Conservation (phyloP, 2,113 vertebrate species). For the Thryonomys swinderianus region DNA sequence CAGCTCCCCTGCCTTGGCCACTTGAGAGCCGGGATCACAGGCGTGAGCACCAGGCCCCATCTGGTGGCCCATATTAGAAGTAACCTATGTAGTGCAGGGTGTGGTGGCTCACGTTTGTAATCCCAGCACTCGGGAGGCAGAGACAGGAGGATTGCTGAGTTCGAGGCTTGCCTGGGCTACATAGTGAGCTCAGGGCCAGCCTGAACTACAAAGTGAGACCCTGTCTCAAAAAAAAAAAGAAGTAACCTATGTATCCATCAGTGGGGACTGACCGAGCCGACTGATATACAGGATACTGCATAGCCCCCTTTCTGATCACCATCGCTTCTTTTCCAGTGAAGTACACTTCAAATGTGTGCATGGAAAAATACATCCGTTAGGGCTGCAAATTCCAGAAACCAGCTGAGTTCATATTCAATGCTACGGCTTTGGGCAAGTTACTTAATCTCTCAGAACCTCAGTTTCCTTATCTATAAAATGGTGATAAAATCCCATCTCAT, state of each 20-base stretch:
- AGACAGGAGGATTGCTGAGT: too few species aligned
- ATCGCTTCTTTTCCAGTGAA: neutral
- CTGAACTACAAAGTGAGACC: too few species aligned
- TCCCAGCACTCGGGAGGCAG: too few species aligned
- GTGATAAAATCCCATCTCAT: neutral
- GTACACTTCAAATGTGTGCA: neutral
- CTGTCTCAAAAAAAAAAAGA: too few species aligned
- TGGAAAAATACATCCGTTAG: neutral
- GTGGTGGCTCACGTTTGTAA: too few species aligned
- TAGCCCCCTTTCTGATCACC: neutral
- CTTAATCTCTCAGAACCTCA: neutral
- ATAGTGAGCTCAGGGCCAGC: too few species aligned
- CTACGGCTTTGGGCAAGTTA: neutral
- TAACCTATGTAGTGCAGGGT: too few species aligned
- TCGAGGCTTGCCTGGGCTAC: too few species aligned
- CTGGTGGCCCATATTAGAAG: neutral
- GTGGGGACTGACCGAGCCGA: neutral
- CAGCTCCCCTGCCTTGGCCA: too few species aligned
- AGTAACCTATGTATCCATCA: neutral
- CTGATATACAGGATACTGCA: neutral
- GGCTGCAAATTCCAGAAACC: neutral
- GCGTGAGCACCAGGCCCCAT: too few species aligned
- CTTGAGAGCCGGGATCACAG: too few species aligned
- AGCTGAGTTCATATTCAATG: neutral
- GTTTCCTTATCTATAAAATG: neutral